These are phyloP conservation scores for Hirtodrosophila alboralis DNA, from an alignment of 2,888 invertebrate species.

Conservation along the genomic window DNA sequence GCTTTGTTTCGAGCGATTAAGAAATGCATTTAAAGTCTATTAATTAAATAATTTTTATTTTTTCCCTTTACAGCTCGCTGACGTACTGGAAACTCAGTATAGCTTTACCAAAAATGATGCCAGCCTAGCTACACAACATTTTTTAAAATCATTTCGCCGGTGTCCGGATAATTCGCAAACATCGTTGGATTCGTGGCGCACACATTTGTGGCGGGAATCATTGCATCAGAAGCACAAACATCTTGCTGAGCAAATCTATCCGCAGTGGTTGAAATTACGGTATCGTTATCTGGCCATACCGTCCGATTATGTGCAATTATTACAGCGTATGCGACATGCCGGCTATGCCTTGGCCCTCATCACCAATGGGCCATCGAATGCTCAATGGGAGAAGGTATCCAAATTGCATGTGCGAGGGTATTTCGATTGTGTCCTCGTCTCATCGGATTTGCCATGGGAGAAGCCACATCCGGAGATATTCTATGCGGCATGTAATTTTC, in stretches of 20 bases:
- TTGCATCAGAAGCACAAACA: constrained; percentile 90
- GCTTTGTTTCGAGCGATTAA: no score
- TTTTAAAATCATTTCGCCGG: constrained; percentile 90
- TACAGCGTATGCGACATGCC: constrained; percentile 89
- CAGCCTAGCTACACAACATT: constrained; percentile 87
- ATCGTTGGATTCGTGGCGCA: constrained; percentile 91
- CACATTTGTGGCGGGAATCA: constrained; percentile 90
- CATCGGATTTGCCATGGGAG: constrained; percentile 93
- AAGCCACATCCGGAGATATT: constrained; percentile 93
- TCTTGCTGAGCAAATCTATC: constrained; percentile 90
- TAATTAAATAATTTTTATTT: not conserved
- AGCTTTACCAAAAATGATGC: constrained; percentile 88
- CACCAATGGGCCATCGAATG: constrained; percentile 93
- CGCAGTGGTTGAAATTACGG: constrained; percentile 91
- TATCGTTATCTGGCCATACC: constrained; percentile 90
- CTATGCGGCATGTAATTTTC: constrained; percentile 90
- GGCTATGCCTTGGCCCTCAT: constrained; percentile 90
- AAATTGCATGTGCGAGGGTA: constrained; percentile 88
- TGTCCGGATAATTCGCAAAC: constrained; percentile 91
- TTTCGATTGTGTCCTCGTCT: constrained; percentile 92
- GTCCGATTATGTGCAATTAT: constrained; percentile 88
- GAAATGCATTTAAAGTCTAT: not conserved
- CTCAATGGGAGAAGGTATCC: constrained; percentile 95
- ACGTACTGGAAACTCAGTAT: constrained; percentile 86
- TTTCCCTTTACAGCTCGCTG: constrained; percentile 73